Conservation (phyloP, 2,797 vertebrate species). For the Prionace glauca region DNA sequence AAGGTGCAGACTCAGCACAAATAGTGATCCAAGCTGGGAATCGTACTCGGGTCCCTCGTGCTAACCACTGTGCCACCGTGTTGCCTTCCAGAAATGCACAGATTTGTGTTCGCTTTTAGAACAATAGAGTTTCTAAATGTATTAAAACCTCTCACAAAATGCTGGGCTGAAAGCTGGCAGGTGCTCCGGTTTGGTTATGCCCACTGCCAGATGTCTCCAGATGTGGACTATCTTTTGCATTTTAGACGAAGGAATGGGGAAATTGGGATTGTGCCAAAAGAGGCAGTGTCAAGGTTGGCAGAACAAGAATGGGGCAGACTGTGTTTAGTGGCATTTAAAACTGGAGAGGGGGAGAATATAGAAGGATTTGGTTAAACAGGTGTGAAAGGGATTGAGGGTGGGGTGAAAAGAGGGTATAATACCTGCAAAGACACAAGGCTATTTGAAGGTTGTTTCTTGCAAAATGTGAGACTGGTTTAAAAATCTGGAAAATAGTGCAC, state of each 20-base stretch:
- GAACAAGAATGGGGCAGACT: not conserved
- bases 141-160: not conserved
- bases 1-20: too few relatives aligned
- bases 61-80: too few relatives aligned
- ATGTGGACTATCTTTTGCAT: not conserved
- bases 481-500: not conserved
- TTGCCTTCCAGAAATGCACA: not conserved
- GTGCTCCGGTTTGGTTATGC: not conserved
- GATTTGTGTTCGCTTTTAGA: not conserved
- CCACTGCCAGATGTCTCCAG: not conserved
- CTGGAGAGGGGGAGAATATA: not conserved
- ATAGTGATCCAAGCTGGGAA: too few relatives aligned
- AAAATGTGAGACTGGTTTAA: not conserved
- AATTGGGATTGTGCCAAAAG: not conserved
- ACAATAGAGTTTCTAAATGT: not conserved
- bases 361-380: not conserved
- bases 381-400: not conserved
- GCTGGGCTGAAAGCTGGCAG: not conserved
- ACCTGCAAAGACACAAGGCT: not conserved
- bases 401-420: not conserved
- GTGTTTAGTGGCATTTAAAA: not conserved
- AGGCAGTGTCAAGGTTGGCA: not conserved
- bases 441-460: too few relatives aligned
- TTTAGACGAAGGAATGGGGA: not conserved
- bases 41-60: too few relatives aligned